Conservation (phyloP, 1,140 invertebrate species). For the Pygmarrhopalites habei region DNA sequence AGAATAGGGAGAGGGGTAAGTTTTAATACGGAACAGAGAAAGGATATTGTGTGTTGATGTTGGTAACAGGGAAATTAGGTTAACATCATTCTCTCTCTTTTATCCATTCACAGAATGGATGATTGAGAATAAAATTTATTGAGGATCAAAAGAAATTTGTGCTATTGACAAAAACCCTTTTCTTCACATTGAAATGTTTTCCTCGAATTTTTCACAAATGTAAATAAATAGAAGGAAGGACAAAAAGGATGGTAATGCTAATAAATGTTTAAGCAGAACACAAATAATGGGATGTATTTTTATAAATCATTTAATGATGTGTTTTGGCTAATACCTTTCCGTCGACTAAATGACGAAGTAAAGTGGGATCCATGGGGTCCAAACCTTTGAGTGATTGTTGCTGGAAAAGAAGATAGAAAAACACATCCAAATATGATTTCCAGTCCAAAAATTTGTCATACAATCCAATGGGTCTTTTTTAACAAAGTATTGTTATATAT, state of each 20-base stretch:
- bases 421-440: neutral
- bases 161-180: too few relatives aligned
- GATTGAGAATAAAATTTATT: too few relatives aligned
- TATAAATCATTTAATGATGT: neutral
- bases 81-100: too few relatives aligned
- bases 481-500: neutral
- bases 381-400: constrained; percentile 43
- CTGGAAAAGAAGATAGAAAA: constrained; percentile 34
- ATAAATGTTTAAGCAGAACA: neutral
- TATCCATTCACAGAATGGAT: too few relatives aligned
- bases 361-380: constrained; percentile 46
- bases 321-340: constrained; percentile 30
- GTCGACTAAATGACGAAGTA: constrained; percentile 47
- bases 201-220: neutral
- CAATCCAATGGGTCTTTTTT: neutral
- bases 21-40: too few relatives aligned
- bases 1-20: too few relatives aligned
- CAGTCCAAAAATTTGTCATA: neutral
- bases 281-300: neutral
- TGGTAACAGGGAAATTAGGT: too few relatives aligned
- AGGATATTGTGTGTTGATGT: too few relatives aligned
- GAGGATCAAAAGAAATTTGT: too few relatives aligned
- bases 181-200: too few relatives aligned
- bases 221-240: neutral
- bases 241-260: too few relatives aligned